These are phyloP conservation scores for Scrobipalpa costella DNA, from an alignment of 2,888 invertebrate genomes.

Conservation along the genomic window DNA sequence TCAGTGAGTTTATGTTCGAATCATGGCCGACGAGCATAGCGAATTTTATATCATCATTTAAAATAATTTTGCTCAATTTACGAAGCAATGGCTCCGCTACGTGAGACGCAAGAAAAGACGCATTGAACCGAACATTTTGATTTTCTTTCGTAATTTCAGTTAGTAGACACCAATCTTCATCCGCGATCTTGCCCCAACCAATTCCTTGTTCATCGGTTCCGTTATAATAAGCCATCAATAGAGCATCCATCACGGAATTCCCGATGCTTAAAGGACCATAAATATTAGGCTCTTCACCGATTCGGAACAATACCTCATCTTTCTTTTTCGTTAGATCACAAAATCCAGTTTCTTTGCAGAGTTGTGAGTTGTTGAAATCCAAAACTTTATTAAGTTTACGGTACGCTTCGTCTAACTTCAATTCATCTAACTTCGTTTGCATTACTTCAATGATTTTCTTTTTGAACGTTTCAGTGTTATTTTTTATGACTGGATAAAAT, in stretches of 20 bases:
- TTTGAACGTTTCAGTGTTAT: conserved; percentile 44
- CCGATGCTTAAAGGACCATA: conserved; percentile 53
- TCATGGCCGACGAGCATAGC: conserved; percentile 63
- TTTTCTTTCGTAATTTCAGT: conserved; percentile 49
- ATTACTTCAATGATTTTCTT: conserved; percentile 47
- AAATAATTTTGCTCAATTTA: conserved; percentile 50
- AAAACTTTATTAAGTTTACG: conserved; percentile 51
- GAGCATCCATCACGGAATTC: conserved; percentile 55
- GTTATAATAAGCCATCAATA: conserved; percentile 67
- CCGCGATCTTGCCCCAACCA: conserved; percentile 60
- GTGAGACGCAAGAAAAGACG: conserved; percentile 47
- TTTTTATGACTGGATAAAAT: conserved; percentile 55
- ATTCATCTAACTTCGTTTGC: conserved; percentile 45
- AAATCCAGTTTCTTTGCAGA: conserved; percentile 47
- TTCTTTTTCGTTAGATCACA: conserved; percentile 52
- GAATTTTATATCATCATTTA: conserved; percentile 44
- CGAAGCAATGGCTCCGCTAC: conserved; percentile 50
- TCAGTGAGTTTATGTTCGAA: conserved; percentile 56
- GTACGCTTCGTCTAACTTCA: conserved; percentile 47
- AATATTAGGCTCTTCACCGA: conserved; percentile 55
- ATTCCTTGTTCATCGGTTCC: conserved; percentile 52
- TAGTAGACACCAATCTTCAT: conserved; percentile 52
- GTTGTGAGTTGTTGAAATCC: conserved; percentile 50
- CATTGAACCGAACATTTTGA: conserved; percentile 58
- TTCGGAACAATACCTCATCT: conserved; percentile 43